A percentile compares a stretch with the other conserved stretches of the same genome.
These are phyloP conservation scores for Dicrostonyx torquatus DNA, from an alignment of 2,797 vertebrate species.

Conservation along the genomic window DNA sequence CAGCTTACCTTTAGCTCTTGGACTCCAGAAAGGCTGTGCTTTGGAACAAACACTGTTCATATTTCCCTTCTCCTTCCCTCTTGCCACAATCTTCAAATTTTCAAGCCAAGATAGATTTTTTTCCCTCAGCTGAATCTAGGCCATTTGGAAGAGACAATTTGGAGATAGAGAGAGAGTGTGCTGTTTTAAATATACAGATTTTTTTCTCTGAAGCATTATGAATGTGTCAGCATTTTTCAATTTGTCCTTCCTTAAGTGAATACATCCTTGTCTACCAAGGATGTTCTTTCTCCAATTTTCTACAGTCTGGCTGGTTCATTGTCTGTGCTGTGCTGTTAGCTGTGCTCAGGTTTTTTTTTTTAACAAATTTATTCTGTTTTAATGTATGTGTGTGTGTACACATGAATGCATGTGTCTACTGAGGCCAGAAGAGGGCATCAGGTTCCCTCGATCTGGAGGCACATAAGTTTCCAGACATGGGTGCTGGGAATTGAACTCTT, in stretches of 20 bases:
- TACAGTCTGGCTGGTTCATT: background rate
- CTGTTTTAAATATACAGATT: background rate
- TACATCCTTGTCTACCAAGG: rapidly evolving
- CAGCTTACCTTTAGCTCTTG: background rate
- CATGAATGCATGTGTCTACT: no score
- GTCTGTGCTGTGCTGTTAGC: rapidly evolving
- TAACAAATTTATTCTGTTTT: background rate
- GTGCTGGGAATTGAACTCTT: background rate
- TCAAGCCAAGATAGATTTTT: background rate
- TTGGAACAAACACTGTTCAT: background rate
- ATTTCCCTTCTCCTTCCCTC: background rate
- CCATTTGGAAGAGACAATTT: background rate
- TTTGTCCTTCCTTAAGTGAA: background rate
- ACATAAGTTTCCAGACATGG: background rate
- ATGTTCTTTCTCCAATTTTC: no score
- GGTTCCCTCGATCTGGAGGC: background rate
- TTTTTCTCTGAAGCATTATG: background rate
- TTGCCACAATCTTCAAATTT: background rate
- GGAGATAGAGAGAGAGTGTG: background rate
- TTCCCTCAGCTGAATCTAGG: no score
- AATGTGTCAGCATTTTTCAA: background rate
- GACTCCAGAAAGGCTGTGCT: background rate
- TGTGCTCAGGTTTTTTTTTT: background rate
- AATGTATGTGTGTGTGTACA: background rate
- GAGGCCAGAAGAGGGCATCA: background rate